phyloP scores from a whole-genome alignment of 2,113 vertebrate genomes.

The Serranochromis macrocephalus region DNA sequence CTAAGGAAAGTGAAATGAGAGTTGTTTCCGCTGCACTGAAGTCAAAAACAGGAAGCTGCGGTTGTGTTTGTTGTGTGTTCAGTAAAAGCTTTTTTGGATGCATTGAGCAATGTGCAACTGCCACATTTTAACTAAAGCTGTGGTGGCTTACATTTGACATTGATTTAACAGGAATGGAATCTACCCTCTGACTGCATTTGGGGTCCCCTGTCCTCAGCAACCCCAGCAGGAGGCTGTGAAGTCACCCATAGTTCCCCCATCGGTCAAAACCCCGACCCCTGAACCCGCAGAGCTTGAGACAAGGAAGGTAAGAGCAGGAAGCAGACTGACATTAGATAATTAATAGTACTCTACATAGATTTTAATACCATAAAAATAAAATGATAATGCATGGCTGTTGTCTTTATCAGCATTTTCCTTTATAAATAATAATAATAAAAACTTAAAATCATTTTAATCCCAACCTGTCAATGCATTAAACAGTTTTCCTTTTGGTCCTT shows the following conservation, averaged over 20 bases:
- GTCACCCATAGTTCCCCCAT: conserved; percentile 90
- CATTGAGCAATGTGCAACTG: background rate
- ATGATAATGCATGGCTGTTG: background rate
- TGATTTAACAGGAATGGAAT: conserved; percentile 83
- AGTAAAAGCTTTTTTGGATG: background rate
- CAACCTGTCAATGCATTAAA: background rate
- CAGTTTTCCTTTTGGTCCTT: background rate
- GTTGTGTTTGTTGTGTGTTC: background rate
- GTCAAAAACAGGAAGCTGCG: background rate
- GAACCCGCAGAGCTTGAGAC: conserved; percentile 95
- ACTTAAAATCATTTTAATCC: background rate
- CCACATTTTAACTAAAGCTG: background rate
- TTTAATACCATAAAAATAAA: background rate
- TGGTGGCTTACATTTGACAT: background rate
- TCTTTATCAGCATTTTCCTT: background rate
- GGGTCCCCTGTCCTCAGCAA: conserved; percentile 88
- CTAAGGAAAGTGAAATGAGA: background rate
- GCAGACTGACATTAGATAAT: background rate
- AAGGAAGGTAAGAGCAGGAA: conserved; percentile 79
- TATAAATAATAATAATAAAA: background rate
- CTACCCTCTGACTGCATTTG: conserved; percentile 93
- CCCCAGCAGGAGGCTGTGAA: conserved; percentile 93
- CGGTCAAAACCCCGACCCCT: conserved; percentile 92
- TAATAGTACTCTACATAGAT: background rate
- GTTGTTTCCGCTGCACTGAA: background rate